Conservation (phyloP, 2,888 invertebrate genomes). For the Protodeltote pygarga region DNA sequence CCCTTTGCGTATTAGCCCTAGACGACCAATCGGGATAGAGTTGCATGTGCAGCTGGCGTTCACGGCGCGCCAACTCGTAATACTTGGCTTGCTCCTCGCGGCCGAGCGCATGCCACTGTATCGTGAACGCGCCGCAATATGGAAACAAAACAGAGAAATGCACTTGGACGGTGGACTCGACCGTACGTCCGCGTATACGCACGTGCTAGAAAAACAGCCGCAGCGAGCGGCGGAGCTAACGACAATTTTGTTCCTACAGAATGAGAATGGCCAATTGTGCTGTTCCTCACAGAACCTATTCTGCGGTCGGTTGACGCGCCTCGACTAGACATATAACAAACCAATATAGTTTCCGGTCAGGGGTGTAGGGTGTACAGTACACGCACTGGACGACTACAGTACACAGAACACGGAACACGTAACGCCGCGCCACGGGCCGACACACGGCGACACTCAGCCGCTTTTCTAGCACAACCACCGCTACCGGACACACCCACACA, state of each 20-base stretch:
- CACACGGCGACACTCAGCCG: slow-evolving; percentile 75
- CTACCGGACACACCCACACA: slow-evolving; percentile 73
- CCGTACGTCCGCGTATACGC: slow-evolving; percentile 76
- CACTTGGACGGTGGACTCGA: slow-evolving; percentile 79
- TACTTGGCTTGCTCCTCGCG: slow-evolving; percentile 99
- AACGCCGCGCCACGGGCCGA: too few species aligned
- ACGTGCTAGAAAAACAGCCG: slow-evolving; percentile 91
- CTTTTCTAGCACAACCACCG: slow-evolving; percentile 84
- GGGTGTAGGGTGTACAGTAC: slow-evolving; percentile 79
- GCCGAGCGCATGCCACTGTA: slow-evolving; percentile 99
- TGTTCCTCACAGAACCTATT: slow-evolving; percentile 87
- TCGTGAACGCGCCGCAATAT: slow-evolving; percentile 79
- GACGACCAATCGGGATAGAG: slow-evolving; percentile 99
- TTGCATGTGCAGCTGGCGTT: slow-evolving; percentile 99
- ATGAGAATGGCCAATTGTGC: slow-evolving; percentile 85
- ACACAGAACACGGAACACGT: slow-evolving; percentile 82
- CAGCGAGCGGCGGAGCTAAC: slow-evolving; percentile 76
- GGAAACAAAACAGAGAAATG: slow-evolving; percentile 86
- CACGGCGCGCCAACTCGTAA: slow-evolving; percentile 99
- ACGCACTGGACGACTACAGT: slow-evolving; percentile 86
- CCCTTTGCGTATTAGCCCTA: slow-evolving; percentile 99
- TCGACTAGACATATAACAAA: slow-evolving; percentile 84
- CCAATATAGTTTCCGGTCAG: slow-evolving; percentile 83
- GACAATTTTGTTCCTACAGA: slow-evolving; percentile 78
- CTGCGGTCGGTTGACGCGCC: slow-evolving; percentile 83